Conservation (phyloP, 2,113 vertebrate genomes). For the Pollachius pollachius region DNA sequence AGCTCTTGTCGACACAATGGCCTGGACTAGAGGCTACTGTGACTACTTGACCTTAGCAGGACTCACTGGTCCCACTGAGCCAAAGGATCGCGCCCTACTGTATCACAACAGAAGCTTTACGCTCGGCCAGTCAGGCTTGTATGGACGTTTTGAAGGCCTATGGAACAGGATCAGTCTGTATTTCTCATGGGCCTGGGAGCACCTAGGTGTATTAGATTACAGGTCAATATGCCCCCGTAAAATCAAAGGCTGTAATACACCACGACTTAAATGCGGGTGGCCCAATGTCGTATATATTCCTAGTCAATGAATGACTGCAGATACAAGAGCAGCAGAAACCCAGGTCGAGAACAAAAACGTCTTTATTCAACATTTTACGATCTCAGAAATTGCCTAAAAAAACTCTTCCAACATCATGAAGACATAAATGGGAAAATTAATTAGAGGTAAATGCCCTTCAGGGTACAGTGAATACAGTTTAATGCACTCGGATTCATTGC, state of each 20-base stretch:
- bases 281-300: slow-evolving; percentile 28
- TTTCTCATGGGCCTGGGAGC: slow-evolving; percentile 19
- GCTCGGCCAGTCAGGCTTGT: slow-evolving; percentile 42
- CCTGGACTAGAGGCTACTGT: no score
- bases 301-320: slow-evolving; percentile 56
- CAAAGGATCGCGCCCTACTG: no score
- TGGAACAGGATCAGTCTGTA: slow-evolving; percentile 45
- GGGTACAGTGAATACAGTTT: slow-evolving; percentile 13
- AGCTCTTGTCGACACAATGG: no score
- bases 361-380: slow-evolving; percentile 60
- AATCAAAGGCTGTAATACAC: slow-evolving; percentile 48
- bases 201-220: slow-evolving; percentile 45
- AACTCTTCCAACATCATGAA: slow-evolving; percentile 19
- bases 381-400: slow-evolving; percentile 47
- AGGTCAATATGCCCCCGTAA: slow-evolving; percentile 29
- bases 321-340: slow-evolving; percentile 18
- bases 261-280: slow-evolving; percentile 17
- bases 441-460: background rate
- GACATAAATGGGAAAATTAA: no score
- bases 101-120: no score
- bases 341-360: slow-evolving; percentile 38
- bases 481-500: background rate
- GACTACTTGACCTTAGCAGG: no score
- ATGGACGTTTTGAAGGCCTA: slow-evolving; percentile 34
- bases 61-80: no score